A percentile compares a stretch with the other conserved stretches of the same genome.
Evolutionary conservation across 2,888 invertebrate genomes (phyloP).

Genomic region (Nudaria mundana): DNA sequence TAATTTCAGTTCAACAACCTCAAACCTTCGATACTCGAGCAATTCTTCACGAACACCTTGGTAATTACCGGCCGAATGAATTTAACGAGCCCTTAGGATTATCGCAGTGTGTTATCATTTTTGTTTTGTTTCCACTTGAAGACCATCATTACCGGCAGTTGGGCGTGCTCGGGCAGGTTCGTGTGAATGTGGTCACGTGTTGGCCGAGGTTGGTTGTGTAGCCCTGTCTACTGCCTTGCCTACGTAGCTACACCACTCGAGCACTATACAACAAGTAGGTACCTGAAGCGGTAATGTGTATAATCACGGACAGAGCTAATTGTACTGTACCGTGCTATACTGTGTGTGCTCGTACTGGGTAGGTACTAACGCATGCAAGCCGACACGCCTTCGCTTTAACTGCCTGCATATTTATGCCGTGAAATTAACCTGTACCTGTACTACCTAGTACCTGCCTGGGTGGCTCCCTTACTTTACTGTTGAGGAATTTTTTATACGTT

Average conservation of each 20-base stretch:
- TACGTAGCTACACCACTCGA: background rate
- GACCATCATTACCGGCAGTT: conserved; percentile 1
- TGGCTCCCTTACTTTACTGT: no score
- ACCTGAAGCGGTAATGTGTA: conserved; percentile 5
- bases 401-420: background rate
- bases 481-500: no score
- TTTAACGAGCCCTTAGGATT: background rate
- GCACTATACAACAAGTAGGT: conserved; percentile 1
- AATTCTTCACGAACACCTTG: background rate
- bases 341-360: no score
- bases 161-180: conserved; percentile 3
- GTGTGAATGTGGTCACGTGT: conserved; percentile 18
- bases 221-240: background rate
- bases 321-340: conserved; percentile 4
- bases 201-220: conserved; percentile 6
- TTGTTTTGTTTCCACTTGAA: conserved; percentile 6
- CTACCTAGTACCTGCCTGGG: no score
- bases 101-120: background rate
- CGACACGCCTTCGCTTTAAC: background rate
- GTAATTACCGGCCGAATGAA: background rate
- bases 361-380: no score
- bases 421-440: background rate
- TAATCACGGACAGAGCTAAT: conserved; percentile 15
- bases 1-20: background rate
- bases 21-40: no score